Evolutionary conservation across 2,888 invertebrate species (phyloP).

Genomic region (Luffia ferchaultella): DNA sequence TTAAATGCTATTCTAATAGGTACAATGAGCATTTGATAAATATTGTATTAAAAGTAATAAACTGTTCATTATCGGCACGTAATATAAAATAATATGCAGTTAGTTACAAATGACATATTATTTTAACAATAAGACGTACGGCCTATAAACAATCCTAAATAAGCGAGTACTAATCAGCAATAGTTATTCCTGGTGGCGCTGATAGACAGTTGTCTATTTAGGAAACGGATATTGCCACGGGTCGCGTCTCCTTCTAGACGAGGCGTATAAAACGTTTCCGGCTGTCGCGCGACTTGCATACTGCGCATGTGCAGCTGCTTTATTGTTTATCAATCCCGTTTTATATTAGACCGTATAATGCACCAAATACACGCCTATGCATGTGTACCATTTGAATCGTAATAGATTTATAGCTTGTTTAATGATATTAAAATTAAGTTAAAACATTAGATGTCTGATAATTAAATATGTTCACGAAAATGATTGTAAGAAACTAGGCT

Average conservation of each 20-base stretch:
- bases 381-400: too few relatives aligned
- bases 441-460: too few relatives aligned
- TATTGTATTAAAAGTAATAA: background rate
- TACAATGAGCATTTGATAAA: background rate
- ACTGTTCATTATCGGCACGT: background rate
- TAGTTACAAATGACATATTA: background rate
- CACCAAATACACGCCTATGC: too few relatives aligned
- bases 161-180: conserved; percentile 33
- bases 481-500: too few relatives aligned
- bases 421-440: too few relatives aligned
- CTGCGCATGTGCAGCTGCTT: conserved; percentile 34
- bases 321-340: background rate
- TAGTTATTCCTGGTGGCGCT: conserved; percentile 60
- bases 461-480: too few relatives aligned
- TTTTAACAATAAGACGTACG: background rate
- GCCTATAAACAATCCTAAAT: background rate
- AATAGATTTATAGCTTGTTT: too few relatives aligned
- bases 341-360: background rate
- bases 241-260: conserved; percentile 59
- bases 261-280: conserved; percentile 15
- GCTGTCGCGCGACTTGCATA: conserved; percentile 8
- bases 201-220: conserved; percentile 65
- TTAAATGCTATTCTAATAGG: background rate
- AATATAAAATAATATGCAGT: too few relatives aligned
- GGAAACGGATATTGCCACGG: conserved; percentile 67